Base-by-base conservation (phyloP, 2,113 vertebrate species). In the Blennius ocellaris region DNA sequence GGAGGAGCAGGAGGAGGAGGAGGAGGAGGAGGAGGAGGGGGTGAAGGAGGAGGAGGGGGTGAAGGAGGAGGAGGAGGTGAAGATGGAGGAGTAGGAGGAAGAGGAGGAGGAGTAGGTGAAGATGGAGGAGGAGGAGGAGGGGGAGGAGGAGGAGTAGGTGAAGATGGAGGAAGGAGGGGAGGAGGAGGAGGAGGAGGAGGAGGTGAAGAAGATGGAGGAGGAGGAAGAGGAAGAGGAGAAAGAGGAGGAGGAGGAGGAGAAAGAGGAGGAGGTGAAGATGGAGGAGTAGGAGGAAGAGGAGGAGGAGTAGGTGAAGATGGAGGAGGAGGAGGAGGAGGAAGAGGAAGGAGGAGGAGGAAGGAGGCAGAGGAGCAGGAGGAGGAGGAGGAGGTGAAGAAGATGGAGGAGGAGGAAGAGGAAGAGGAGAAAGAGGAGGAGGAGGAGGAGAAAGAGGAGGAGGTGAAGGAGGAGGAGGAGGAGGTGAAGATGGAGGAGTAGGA, bases 401-500 rank as follows among this genome's bases (percentile, higher is more conserved):
- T n/a, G n/a, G n/a, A n/a, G n/a, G n/a, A 69, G 57, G 71, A 89
- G 69, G n/a, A 82, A 45, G 85, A 39, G 43, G 4, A 43, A 5
- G 5, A 37, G 59, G 38, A 53, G 16, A 16, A 60, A 65, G n/a
- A 58, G 39, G 37, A 56, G 59, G 45, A 66, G 9, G 21, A 30
- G 21, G 21, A 30, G 21, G 21, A 30, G 21, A 4, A 30, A n/a
- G n/a, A n/a, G n/a, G n/a, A n/a, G n/a, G n/a, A n/a, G n/a, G n/a
- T n/a, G n/a, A 91, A 69, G 57, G 71, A 89, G 69, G n/a, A 82
- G 45, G 85, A 39, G 43, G 4, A 43, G n/a, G 63, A 65, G n/a
- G 56, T 41, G 37, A 56, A 62, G 45, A 66, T n/a, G 9, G 21
- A 30, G 21, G 21, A 30, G 21, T 2, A 30, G 21, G 21, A 30